phyloP scores from a whole-genome alignment of 2,888 invertebrate species.

The Zygothrica quintamaculata region DNA sequence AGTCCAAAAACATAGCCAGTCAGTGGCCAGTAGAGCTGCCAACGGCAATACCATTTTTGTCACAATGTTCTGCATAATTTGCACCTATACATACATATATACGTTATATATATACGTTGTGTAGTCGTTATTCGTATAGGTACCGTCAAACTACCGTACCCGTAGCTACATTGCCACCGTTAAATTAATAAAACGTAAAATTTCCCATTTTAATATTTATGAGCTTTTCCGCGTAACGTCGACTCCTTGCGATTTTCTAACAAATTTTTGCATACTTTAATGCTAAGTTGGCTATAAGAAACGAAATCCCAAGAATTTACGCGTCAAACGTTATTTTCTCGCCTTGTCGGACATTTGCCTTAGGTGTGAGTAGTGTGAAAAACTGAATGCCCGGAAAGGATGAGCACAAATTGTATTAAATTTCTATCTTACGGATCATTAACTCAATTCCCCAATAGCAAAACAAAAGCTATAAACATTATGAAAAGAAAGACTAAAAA shows the following conservation, averaged over 20 bases:
- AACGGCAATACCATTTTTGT: constrained; percentile 54
- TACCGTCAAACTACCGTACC: constrained; percentile 66
- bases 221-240: constrained; percentile 55
- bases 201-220: constrained; percentile 81
- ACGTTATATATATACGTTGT: background rate
- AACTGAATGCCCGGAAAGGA: background rate
- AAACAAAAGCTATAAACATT: background rate
- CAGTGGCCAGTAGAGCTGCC: constrained; percentile 47
- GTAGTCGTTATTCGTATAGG: constrained; percentile 23
- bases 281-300: constrained; percentile 13
- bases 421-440: constrained; percentile 38
- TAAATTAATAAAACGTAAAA: constrained; percentile 81
- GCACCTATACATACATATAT: constrained; percentile 48
- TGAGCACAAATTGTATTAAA: background rate
- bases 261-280: constrained; percentile 36
- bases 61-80: constrained; percentile 69
- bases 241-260: constrained; percentile 21
- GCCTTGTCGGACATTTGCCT: constrained; percentile 7
- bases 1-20: background rate
- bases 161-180: constrained; percentile 61
- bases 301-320: constrained; percentile 35
- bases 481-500: too few species aligned
- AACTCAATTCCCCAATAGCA: constrained; percentile 23
- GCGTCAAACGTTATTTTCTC: constrained; percentile 37
- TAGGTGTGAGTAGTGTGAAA: background rate